These are phyloP conservation scores for Chironomus tentans DNA, from an alignment of 2,888 invertebrate species.

Conservation along the genomic window DNA sequence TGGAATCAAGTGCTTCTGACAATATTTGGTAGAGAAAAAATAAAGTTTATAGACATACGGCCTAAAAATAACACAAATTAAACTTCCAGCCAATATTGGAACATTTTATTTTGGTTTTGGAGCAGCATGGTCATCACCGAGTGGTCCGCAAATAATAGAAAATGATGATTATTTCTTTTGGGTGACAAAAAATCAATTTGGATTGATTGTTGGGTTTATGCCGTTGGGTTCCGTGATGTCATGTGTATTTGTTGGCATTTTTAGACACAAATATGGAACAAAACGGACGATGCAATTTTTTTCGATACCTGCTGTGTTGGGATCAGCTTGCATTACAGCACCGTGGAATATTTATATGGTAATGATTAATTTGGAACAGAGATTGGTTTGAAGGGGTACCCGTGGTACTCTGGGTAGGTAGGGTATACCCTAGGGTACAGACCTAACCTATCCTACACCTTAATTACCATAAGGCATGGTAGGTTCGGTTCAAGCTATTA, in stretches of 20 bases:
- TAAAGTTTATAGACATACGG: no score
- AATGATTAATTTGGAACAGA: no score
- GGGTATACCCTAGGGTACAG: no score
- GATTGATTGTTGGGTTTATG: neutral
- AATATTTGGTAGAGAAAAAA: neutral
- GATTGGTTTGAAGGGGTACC: no score
- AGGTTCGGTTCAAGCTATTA: no score
- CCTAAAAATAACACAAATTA: neutral
- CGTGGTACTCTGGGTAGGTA: no score
- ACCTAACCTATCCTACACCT: no score
- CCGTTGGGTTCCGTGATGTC: neutral
- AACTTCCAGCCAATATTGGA: neutral
- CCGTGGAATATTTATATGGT: constrained; percentile 3
- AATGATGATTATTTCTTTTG: neutral
- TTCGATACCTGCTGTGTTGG: neutral
- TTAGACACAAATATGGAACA: constrained; percentile 5
- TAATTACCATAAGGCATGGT: no score
- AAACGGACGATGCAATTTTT: neutral
- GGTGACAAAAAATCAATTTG: constrained; percentile 14
- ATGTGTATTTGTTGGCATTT: neutral
- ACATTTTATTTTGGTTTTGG: neutral
- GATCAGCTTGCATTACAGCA: neutral
- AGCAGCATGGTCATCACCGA: neutral
- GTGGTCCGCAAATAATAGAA: neutral
- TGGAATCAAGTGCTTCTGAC: neutral